Conservation (phyloP, 2,797 vertebrate genomes). For the Chromis chromis region DNA sequence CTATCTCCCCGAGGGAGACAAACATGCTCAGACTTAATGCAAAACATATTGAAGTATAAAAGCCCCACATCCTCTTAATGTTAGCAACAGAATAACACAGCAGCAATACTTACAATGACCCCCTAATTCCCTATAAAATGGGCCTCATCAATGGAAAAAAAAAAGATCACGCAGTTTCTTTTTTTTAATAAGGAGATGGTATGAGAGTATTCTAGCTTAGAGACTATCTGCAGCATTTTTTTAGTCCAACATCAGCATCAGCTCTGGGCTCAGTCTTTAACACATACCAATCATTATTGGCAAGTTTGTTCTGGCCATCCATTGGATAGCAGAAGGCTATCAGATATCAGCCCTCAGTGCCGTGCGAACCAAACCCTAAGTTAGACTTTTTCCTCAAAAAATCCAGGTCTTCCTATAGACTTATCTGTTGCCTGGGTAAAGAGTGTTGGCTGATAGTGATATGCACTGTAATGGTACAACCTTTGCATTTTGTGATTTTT, state of each 20-base stretch:
- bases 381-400: constrained; percentile 31
- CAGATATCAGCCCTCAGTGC: constrained; percentile 65
- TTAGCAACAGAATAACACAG: constrained; percentile 47
- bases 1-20: constrained; percentile 52
- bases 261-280: constrained; percentile 65
- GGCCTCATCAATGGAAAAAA: constrained; percentile 54
- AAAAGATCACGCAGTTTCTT: constrained; percentile 34
- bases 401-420: constrained; percentile 15
- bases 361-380: constrained; percentile 65
- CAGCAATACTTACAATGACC: constrained; percentile 39
- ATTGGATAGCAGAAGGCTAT: constrained; percentile 74
- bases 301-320: constrained; percentile 81
- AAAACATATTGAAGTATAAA: constrained; percentile 62
- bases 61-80: constrained; percentile 41
- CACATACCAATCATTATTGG: constrained; percentile 83
- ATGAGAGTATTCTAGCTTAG: constrained; percentile 27
- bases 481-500: constrained; percentile 7
- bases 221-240: constrained; percentile 35
- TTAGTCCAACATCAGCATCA: constrained; percentile 46
- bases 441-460: constrained; percentile 10
- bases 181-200: constrained; percentile 39
- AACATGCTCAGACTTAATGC: constrained; percentile 66
- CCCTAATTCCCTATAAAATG: constrained; percentile 39
- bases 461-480: constrained; percentile 2
- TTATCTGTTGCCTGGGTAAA: constrained; percentile 23